Base-by-base conservation (phyloP, 2,113 vertebrate genomes). In the Otus sunia region DNA sequence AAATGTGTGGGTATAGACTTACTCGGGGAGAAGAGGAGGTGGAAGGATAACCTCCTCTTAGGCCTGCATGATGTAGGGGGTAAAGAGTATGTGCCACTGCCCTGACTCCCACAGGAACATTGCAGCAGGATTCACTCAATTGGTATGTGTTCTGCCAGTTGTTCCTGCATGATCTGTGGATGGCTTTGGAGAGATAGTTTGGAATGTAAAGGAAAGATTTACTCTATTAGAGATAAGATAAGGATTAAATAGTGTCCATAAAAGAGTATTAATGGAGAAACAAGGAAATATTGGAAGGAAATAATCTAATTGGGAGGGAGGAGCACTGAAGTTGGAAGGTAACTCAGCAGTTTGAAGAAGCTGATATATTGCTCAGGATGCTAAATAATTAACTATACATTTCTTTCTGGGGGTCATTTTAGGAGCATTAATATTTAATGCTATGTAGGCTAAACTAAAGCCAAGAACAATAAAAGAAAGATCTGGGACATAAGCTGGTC, bases 371-470 rank as follows among this genome's bases (percentile, higher is more conserved):
- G 15, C 59, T 92, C 58, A n/a, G 80, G 79, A 58, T 53, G 67
- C 74, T 92, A 73, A 94, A 86, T 94, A 94, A 93, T 94, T 96
- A 92, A 93, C 88, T 86, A 6, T 58, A 22, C 12, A 21, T 76
- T 91, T 95, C 45, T 80, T 75, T 9, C 41, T 41, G 43, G 27
- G 12, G 29, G 20, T 60, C 7, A 58, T 64, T 95, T 91, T 88
- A 91, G 47, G 17, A 14, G 59, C 59, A 66, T 90, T 69, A 86
- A 43, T 85, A 87, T 76, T 92, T 88, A 93, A 80, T 75, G 49
- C 23, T 66, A 45, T 25, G 5, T 72, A 85, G 59, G 66, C 62
- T 91, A 89, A 89, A 83, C 29, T 72, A 52, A 83, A 89, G 58
- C 53, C 45, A 95, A 76, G 69, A 91, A 45, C 27, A 92, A 32